A percentile compares a stretch with the other conserved stretches of the same genome.
Evolutionary conservation across 2,113 vertebrate genomes (phyloP).

Genomic region (Myotis yumanensis): DNA sequence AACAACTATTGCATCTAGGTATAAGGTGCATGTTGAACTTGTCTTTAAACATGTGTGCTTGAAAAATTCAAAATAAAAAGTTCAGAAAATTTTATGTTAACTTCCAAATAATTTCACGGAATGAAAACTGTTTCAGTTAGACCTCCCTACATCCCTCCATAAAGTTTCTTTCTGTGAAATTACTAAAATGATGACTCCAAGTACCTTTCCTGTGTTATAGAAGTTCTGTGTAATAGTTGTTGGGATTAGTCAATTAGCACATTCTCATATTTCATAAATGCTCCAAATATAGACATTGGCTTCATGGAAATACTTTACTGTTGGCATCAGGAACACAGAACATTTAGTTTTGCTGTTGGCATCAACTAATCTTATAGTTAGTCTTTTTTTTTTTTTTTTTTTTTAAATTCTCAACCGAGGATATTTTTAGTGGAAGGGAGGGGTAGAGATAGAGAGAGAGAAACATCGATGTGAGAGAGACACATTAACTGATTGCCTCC

Average conservation of each 20-base stretch:
- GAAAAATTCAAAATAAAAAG: conserved; percentile 13
- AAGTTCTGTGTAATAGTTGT: neutral
- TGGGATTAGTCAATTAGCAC: conserved; percentile 24
- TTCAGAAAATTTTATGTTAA: neutral
- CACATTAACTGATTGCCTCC: no score
- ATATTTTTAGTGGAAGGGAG: no score
- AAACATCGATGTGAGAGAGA: no score
- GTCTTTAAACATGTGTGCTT: neutral
- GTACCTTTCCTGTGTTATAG: neutral
- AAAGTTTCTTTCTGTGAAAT: neutral
- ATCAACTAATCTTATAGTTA: neutral
- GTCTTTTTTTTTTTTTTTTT: neutral
- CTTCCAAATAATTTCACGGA: neutral
- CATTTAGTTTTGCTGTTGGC: neutral
- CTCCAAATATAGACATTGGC: conserved; percentile 6
- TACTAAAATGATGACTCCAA: neutral
- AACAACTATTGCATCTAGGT: neutral
- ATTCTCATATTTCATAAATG: neutral
- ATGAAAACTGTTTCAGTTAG: neutral
- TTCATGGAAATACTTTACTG: neutral
- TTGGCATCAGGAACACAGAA: neutral
- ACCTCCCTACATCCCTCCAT: neutral
- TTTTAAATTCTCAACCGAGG: no score
- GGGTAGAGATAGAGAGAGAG: no score
- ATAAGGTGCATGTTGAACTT: neutral